Conservation (phyloP, 2,797 vertebrate genomes). For the Myiothlypis coronata region DNA sequence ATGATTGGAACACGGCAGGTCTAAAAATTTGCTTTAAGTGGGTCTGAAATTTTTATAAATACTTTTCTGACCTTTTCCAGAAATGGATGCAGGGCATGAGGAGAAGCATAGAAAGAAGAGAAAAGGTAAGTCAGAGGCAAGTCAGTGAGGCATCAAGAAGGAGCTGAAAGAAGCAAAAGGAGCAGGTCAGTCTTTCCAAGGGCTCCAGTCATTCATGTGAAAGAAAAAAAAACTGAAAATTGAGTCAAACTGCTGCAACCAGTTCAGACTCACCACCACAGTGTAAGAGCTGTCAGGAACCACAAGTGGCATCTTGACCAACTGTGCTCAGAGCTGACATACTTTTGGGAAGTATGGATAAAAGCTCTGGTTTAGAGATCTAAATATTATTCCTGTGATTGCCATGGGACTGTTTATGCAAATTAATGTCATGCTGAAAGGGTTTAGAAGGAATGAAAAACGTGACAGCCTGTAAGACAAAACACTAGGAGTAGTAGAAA, state of each 20-base stretch:
- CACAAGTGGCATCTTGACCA: not conserved
- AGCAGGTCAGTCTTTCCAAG: not conserved
- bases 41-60: not conserved
- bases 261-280: not conserved
- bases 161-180: not conserved
- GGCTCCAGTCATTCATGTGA: not conserved
- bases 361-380: not conserved
- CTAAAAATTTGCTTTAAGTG: not conserved
- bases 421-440: not conserved
- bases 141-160: not conserved
- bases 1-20: rapidly evolving
- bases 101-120: not conserved
- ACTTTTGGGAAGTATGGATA: not conserved
- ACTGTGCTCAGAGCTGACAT: not conserved
- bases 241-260: not conserved
- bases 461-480: not conserved
- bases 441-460: not conserved
- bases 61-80: not conserved
- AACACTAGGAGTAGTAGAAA: not conserved
- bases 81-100: not conserved
- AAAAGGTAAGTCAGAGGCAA: not conserved
- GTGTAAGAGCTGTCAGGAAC: not conserved
- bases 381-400: not conserved
- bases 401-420: not conserved
- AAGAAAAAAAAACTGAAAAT: not conserved